These are phyloP conservation scores for Girardia tigrina DNA, from an alignment of 2,888 invertebrate species.

Conservation along the genomic window DNA sequence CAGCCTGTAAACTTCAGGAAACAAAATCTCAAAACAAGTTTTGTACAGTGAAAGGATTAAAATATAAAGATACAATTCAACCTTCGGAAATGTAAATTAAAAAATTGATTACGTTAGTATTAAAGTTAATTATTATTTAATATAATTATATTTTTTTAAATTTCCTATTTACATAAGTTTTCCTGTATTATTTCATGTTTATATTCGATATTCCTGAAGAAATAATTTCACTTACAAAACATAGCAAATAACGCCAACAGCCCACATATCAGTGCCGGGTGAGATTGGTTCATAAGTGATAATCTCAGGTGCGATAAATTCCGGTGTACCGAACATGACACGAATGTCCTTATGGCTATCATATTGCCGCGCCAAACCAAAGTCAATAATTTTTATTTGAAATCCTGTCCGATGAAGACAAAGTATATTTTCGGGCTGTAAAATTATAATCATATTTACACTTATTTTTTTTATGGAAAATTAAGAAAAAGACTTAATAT, in stretches of 20 bases:
- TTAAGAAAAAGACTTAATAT: background rate
- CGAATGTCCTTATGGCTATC: constrained; percentile 73
- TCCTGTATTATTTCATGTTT: too few species aligned
- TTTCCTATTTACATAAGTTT: too few species aligned
- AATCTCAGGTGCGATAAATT: constrained; percentile 95
- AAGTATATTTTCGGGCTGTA: constrained; percentile 86
- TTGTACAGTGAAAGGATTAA: too few species aligned
- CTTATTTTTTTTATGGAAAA: background rate
- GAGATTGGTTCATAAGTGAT: constrained; percentile 93
- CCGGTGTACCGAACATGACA: constrained; percentile 89
- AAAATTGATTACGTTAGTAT: too few species aligned
- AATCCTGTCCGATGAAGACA: constrained; percentile 90
- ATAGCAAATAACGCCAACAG: constrained; percentile 90
- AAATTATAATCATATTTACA: constrained; percentile 19
- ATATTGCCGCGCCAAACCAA: constrained; percentile 80
- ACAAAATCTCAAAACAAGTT: too few species aligned
- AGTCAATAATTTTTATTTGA: constrained; percentile 93
- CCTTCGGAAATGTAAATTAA: too few species aligned
- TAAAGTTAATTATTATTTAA: too few species aligned
- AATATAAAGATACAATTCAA: too few species aligned
- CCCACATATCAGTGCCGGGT: constrained; percentile 95
- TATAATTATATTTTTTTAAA: too few species aligned
- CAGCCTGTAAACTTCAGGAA: too few species aligned
- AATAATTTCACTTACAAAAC: constrained; percentile 70
- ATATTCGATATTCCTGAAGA: too few species aligned